Conservation (phyloP, 2,797 vertebrate genomes). For the Iguana delicatissima region DNA sequence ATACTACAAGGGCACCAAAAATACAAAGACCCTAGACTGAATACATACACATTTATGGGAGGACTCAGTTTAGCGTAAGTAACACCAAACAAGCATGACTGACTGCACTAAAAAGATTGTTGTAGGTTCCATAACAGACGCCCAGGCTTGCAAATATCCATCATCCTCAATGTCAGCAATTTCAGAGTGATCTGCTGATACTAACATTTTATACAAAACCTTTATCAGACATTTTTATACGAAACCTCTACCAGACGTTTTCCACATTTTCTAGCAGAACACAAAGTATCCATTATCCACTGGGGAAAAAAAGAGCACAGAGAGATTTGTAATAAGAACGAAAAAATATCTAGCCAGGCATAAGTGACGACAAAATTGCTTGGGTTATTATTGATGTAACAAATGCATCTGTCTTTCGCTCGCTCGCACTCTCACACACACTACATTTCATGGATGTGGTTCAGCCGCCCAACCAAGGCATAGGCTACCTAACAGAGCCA, state of each 20-base stretch:
- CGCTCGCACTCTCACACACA: background rate
- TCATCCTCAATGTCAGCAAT: background rate
- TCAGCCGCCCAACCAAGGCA: constrained; percentile 2
- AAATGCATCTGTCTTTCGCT: background rate
- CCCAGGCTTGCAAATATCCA: background rate
- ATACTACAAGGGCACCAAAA: background rate
- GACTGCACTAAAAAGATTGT: constrained; percentile 1
- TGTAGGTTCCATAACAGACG: constrained; percentile 4
- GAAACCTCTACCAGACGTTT: background rate
- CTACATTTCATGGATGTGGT: background rate
- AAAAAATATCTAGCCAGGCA: background rate
- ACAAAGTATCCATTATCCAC: background rate
- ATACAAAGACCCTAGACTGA: background rate
- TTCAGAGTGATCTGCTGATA: constrained; percentile 5
- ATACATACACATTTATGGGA: background rate
- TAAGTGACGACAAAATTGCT: background rate
- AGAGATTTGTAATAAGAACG: background rate
- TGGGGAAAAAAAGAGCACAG: background rate
- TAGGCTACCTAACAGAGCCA: background rate
- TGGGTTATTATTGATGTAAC: background rate
- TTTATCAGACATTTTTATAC: background rate
- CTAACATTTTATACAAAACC: background rate
- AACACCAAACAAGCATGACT: background rate
- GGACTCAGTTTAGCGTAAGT: background rate
- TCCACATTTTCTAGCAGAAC: background rate